Evolutionary conservation across 2,797 vertebrate species (phyloP), one percentile per base, ranked within the genome.

Genomic region (Eidolon dupreanum): DNA sequence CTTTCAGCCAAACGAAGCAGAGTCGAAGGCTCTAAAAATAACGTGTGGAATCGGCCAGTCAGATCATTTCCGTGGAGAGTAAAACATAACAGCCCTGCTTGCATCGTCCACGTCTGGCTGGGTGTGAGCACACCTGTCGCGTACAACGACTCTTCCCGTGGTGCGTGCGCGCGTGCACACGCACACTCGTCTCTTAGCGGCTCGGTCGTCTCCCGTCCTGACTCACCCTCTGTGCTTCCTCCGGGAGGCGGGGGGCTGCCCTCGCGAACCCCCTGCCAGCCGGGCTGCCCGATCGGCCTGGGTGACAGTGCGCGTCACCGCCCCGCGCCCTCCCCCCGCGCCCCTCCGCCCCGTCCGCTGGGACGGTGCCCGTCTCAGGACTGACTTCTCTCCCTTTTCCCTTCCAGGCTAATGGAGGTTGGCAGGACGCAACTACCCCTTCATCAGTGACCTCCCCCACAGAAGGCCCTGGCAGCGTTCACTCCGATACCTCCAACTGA

Each of bases 401-500:
- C 75, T 98, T 71, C 3, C 98, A 99, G 99, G 99, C 99, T 99
- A 99, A 99, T 98, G 99, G 99, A 97, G 99, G 99, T 98, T 99
- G 99, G 99, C 99, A 99, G 98, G 99, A 99, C 97, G 99, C 99
- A 97, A 99, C 99, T 92, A 99, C 99, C 98, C 99, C 99, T 97
- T 99, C 99, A 93, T 99, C 99, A 97, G 99, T 99, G 99, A 99
- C 99, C 98, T 99, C 99, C 98, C 99, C 99, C 97, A 99, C 99
- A 99, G 99, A 99, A 99, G 99, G 99, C 99, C 99, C 99, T 95
- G 99, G 99, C 98, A 99, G 99, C 97, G 99, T 99, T 98, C 99
- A 99, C 99, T 99, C 99, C 81, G 99, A 99, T 99, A 99, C 99
- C 98, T 99, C 99, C 99, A 99, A 99, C 99, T 99, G 99, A 99